phyloP scores from a whole-genome alignment of 2,797 vertebrate genomes.

The Ctenopoma kingsleyae region DNA sequence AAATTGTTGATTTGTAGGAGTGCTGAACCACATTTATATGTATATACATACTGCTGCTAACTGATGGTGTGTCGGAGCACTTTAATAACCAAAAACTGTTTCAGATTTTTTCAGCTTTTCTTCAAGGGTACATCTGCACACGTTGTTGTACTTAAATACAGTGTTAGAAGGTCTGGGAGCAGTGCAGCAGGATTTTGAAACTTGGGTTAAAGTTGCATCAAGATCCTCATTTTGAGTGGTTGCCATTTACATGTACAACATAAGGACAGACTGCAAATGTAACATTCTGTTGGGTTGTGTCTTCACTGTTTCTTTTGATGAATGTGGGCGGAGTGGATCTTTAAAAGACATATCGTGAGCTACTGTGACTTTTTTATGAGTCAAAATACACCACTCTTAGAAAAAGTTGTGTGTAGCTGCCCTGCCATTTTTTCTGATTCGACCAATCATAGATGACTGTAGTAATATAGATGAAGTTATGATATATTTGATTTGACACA shows the following conservation, averaged over 20 bases:
- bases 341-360: slow-evolving; percentile 5
- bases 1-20: slow-evolving; percentile 61
- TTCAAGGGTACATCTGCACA: slow-evolving; percentile 42
- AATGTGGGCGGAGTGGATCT: slow-evolving; percentile 14
- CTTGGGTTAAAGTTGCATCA: slow-evolving; percentile 20
- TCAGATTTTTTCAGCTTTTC: slow-evolving; percentile 44
- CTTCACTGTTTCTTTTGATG: slow-evolving; percentile 23
- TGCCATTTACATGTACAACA: slow-evolving; percentile 24
- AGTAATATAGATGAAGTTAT: slow-evolving; percentile 9
- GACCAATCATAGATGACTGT: neutral
- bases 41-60: slow-evolving; percentile 82
- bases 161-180: slow-evolving; percentile 33
- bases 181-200: slow-evolving; percentile 23
- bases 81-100: slow-evolving; percentile 81
- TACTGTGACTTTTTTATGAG: slow-evolving; percentile 6
- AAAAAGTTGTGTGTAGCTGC: slow-evolving; percentile 14
- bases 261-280: slow-evolving; percentile 12
- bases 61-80: slow-evolving; percentile 77
- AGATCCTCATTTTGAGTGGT: slow-evolving; percentile 25
- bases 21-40: slow-evolving; percentile 73
- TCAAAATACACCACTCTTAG: slow-evolving; percentile 6
- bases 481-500: slow-evolving; percentile 35
- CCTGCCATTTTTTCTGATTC: slow-evolving; percentile 14
- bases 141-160: slow-evolving; percentile 24
- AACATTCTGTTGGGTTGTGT: slow-evolving; percentile 4